phyloP scores from a whole-genome alignment of 2,113 vertebrate genomes.

The Pelmatolapia mariae region DNA sequence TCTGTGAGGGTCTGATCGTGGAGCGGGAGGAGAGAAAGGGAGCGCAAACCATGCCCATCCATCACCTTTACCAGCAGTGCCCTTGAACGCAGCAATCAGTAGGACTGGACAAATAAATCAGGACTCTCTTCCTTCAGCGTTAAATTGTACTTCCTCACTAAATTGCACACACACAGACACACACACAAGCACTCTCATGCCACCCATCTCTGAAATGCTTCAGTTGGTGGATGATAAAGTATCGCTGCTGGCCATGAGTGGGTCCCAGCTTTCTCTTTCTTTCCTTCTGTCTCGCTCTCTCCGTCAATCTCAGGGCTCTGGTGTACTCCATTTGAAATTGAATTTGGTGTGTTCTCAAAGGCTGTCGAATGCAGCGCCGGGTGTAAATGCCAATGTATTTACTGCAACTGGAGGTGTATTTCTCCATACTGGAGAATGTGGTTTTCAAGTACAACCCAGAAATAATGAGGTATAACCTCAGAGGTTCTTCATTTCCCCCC shows the following conservation, averaged over 20 bases:
- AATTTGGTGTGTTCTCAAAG: not conserved
- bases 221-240: slow-evolving; percentile 18
- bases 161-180: not conserved
- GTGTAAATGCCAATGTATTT: not conserved
- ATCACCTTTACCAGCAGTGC: slow-evolving; percentile 62
- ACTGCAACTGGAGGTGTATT: not conserved
- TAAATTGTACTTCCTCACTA: slow-evolving; percentile 32
- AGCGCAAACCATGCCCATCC: slow-evolving; percentile 41
- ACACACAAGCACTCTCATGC: not conserved
- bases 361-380: not conserved
- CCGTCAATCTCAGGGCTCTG: not conserved
- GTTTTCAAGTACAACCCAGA: not conserved
- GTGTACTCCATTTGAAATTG: not conserved
- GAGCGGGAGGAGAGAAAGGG: not conserved
- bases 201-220: not conserved
- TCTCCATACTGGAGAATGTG: not conserved
- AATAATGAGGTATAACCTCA: not conserved
- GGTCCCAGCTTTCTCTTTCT: not conserved
- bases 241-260: not conserved
- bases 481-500: not conserved
- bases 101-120: slow-evolving; percentile 61
- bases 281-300: not conserved
- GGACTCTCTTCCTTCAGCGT: slow-evolving; percentile 19
- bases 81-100: slow-evolving; percentile 65
- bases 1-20: slow-evolving; percentile 7